phyloP scores from a whole-genome alignment of 2,113 vertebrate species.

The Xiphophorus couchianus region DNA sequence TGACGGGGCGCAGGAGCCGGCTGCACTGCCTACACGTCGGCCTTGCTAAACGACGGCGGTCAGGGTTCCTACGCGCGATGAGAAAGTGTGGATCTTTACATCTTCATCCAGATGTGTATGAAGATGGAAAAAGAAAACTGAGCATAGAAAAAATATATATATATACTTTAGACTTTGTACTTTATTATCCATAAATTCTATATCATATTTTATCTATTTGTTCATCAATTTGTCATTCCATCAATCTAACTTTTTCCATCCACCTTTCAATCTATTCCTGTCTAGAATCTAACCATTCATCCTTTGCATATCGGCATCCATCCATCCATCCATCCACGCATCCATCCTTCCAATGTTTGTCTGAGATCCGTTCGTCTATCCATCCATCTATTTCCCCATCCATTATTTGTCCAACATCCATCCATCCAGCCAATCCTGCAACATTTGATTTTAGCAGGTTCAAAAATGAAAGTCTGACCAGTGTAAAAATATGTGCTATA shows the following conservation, averaged over 20 bases:
- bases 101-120: not conserved
- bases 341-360: not conserved
- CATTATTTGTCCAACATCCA: not conserved
- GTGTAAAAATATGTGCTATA: too few species aligned
- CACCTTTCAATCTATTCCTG: not conserved
- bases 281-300: too few species aligned
- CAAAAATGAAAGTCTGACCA: too few species aligned
- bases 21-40: conserved; percentile 22
- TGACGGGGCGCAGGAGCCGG: conserved; percentile 26
- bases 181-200: too few species aligned
- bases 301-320: not conserved
- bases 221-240: not conserved
- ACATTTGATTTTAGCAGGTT: not conserved
- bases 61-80: not conserved
- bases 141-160: not conserved
- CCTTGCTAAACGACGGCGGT: conserved; percentile 15
- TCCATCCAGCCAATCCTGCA: not conserved
- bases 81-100: not conserved
- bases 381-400: not conserved
- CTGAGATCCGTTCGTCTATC: not conserved
- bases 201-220: not conserved
- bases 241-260: not conserved
- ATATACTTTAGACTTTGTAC: too few species aligned
- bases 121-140: not conserved
- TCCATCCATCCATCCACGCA: too few species aligned